phyloP scores from a whole-genome alignment of 2,113 vertebrate species.

The Nesoenas mayeri region DNA sequence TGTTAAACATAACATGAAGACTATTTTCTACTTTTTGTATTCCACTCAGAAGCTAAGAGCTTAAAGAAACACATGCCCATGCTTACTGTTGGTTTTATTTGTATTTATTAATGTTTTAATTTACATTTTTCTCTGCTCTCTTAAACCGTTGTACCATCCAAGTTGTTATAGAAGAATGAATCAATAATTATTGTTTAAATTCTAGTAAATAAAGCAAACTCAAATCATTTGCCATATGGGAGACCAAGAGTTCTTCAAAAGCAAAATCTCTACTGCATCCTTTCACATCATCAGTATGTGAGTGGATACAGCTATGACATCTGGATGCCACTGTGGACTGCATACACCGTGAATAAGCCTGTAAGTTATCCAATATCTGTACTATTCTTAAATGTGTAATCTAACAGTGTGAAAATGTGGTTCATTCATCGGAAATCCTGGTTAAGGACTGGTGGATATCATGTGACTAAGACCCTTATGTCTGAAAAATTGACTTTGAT shows the following conservation, averaged over 20 bases:
- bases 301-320: slow-evolving; percentile 78
- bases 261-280: slow-evolving; percentile 78
- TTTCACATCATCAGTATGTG: slow-evolving; percentile 83
- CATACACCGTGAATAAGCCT: slow-evolving; percentile 82
- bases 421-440: neutral
- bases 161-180: neutral
- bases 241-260: slow-evolving; percentile 80
- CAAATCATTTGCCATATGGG: slow-evolving; percentile 77
- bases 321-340: slow-evolving; percentile 89
- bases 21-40: neutral
- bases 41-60: neutral
- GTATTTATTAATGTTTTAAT: neutral
- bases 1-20: neutral
- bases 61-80: neutral
- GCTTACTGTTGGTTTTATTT: neutral
- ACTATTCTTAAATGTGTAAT: neutral
- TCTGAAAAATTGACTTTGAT: neutral
- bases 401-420: neutral
- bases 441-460: neutral
- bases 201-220: slow-evolving; percentile 60
- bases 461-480: neutral
- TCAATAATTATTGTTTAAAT: slow-evolving; percentile 13
- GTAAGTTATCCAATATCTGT: slow-evolving; percentile 69
- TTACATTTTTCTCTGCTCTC: neutral
- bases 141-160: neutral